Evolutionary conservation across 2,797 vertebrate species (phyloP).

Genomic region (Anolis apletophallus): DNA sequence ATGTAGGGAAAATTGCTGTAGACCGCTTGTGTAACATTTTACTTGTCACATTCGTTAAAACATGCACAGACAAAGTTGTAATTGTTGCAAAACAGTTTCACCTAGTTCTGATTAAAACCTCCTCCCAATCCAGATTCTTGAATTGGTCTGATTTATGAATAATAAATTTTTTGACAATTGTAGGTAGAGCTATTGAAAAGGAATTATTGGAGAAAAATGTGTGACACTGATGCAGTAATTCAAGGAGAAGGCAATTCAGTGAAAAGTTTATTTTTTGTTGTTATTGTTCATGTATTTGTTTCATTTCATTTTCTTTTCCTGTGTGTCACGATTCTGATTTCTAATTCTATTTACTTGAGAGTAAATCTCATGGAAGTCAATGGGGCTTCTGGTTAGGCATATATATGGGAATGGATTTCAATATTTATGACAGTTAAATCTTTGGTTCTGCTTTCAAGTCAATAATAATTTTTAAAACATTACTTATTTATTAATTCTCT

Average conservation of each 20-base stretch:
- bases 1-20: background rate
- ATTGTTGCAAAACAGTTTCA: constrained; percentile 44
- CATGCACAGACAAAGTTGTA: constrained; percentile 35
- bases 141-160: constrained; percentile 51
- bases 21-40: constrained; percentile 21
- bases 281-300: background rate
- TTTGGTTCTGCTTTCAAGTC: background rate
- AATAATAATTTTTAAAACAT: background rate
- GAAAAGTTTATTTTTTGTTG: background rate
- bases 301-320: background rate
- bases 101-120: background rate
- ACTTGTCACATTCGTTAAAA: constrained; percentile 12
- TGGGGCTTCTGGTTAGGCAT: too few relatives aligned
- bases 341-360: background rate
- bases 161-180: constrained; percentile 42
- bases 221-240: background rate
- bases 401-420: background rate
- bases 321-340: background rate
- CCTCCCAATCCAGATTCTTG: constrained; percentile 40
- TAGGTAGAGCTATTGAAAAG: constrained; percentile 14
- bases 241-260: background rate
- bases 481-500: too few relatives aligned
- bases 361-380: background rate
- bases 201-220: background rate
- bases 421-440: background rate